Conservation (phyloP, 2,888 invertebrate species). For the Linnaemya vulpina region DNA sequence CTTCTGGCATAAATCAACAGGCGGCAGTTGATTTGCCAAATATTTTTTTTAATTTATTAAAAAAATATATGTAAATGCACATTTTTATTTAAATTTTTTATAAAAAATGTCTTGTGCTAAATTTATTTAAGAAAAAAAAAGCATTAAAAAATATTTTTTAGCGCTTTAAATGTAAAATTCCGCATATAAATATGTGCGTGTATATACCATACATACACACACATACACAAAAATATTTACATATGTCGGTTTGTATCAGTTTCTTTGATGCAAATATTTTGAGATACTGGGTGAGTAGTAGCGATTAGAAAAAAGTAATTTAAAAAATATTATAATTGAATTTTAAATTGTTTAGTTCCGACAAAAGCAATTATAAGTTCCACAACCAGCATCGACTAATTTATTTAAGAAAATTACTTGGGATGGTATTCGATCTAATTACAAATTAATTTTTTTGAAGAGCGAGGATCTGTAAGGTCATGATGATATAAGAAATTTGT, state of each 20-base stretch:
- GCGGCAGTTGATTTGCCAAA: conserved; percentile 57
- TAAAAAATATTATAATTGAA: no score
- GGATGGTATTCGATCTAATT: no score
- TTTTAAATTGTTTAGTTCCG: not conserved
- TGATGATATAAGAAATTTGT: no score
- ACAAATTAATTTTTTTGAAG: no score
- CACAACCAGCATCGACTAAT: not conserved
- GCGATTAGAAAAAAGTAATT: no score
- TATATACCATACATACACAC: not conserved
- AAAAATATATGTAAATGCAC: not conserved
- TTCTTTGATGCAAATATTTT: not conserved
- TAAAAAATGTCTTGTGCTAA: conserved; percentile 5
- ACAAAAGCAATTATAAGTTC: not conserved
- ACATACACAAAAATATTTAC: not conserved
- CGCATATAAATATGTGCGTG: not conserved
- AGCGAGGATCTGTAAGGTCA: no score
- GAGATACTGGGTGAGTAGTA: not conserved
- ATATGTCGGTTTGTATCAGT: not conserved
- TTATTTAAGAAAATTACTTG: no score
- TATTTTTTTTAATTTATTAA: not conserved
- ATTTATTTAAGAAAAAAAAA: not conserved
- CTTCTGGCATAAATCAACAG: conserved; percentile 38
- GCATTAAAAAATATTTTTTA: conserved; percentile 9
- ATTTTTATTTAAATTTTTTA: not conserved
- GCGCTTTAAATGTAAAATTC: not conserved